phyloP scores from a whole-genome alignment of 2,888 invertebrate species.

The Hirtodrosophila duncani region DNA sequence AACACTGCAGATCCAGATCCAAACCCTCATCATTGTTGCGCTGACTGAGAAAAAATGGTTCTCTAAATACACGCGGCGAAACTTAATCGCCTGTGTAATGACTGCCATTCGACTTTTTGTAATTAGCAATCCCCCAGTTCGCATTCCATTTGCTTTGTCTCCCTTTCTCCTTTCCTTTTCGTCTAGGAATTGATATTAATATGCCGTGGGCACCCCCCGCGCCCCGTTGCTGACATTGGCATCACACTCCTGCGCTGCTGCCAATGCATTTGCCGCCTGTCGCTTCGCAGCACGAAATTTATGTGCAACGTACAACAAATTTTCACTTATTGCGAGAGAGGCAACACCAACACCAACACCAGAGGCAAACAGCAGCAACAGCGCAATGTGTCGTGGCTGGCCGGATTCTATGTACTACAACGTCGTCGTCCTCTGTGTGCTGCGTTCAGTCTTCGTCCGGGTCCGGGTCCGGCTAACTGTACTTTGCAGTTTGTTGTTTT shows the following conservation, averaged over 20 bases:
- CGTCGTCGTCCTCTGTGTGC: background rate
- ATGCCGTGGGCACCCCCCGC: conserved; percentile 44
- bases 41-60: conserved; percentile 29
- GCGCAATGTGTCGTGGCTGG: conserved; percentile 55
- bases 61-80: conserved; percentile 65
- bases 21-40: too few species aligned
- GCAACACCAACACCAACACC: background rate
- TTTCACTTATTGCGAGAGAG: conserved; percentile 62
- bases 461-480: conserved; percentile 34
- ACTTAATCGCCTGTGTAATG: conserved; percentile 70
- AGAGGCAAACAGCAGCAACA: background rate
- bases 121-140: conserved; percentile 57
- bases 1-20: too few species aligned
- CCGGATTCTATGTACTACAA: conserved; percentile 4
- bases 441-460: conserved; percentile 23
- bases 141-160: conserved; percentile 2
- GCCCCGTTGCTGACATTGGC: conserved; percentile 1
- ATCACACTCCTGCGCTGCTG: conserved; percentile 3
- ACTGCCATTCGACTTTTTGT: conserved; percentile 73
- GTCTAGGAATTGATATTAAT: conserved; percentile 63
- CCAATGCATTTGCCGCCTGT: conserved; percentile 31
- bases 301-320: conserved; percentile 72
- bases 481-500: conserved; percentile 46
- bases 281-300: conserved; percentile 52
- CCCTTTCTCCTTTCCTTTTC: background rate